These are phyloP conservation scores for Aphelocoma californica DNA, from an alignment of 2,797 vertebrate genomes.

Conservation along the genomic window DNA sequence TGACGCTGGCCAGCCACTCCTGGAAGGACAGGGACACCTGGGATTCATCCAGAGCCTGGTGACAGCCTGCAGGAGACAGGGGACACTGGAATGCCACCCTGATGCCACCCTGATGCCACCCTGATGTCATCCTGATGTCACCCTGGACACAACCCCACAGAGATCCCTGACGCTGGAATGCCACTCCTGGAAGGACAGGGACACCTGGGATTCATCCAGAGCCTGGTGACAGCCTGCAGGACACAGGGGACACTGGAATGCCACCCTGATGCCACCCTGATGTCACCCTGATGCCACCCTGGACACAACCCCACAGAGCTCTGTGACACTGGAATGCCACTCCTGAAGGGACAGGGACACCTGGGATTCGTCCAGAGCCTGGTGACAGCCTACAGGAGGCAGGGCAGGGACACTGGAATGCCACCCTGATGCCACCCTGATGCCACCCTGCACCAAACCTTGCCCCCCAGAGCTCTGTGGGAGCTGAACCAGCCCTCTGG, in stretches of 20 bases:
- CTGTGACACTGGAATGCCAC: slow-evolving; percentile 79
- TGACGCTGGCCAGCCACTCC: slow-evolving; percentile 89
- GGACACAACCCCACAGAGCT: slow-evolving; percentile 41
- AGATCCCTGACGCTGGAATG: not conserved
- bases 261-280: too few relatives aligned
- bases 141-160: too few relatives aligned
- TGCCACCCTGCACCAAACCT: slow-evolving; percentile 47
- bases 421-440: too few relatives aligned
- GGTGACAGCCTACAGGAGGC: not conserved
- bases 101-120: too few relatives aligned
- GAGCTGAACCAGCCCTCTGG: not conserved
- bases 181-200: slow-evolving; percentile 89
- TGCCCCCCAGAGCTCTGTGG: not conserved
- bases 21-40: slow-evolving; percentile 86
- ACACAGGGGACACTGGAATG: too few relatives aligned
- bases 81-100: too few relatives aligned
- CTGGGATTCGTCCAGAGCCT: too few relatives aligned
- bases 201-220: slow-evolving; percentile 83
- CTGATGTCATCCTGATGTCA: too few relatives aligned
- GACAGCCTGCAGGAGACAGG: slow-evolving; percentile 61
- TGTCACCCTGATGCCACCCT: too few relatives aligned
- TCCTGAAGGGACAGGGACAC: slow-evolving; percentile 84
- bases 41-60: slow-evolving; percentile 81
- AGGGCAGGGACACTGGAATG: too few relatives aligned
- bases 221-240: slow-evolving; percentile 74